Conservation (phyloP, 2,888 invertebrate genomes). For the Drosophila limbata region DNA sequence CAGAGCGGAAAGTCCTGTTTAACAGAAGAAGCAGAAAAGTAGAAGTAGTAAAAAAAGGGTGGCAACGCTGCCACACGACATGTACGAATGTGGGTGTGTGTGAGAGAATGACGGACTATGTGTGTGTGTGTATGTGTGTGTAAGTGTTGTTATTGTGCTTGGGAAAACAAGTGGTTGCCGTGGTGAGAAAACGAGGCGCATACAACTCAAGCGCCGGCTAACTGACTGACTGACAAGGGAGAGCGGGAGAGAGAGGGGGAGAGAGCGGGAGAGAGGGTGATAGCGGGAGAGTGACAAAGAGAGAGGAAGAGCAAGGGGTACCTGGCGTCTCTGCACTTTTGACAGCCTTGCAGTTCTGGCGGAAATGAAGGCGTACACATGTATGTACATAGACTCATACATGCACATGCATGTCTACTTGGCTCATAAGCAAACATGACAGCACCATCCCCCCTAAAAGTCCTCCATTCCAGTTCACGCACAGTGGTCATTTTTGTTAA, state of each 20-base stretch:
- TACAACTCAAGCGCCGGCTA: conserved; percentile 37
- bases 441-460: conserved; percentile 17
- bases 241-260: neutral
- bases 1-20: conserved; percentile 58
- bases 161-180: conserved; percentile 85
- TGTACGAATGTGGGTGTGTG: conserved; percentile 19
- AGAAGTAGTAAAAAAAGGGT: conserved; percentile 22
- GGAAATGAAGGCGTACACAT: conserved; percentile 58
- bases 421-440: conserved; percentile 65
- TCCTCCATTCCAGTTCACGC: neutral
- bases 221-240: conserved; percentile 2
- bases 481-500: neutral
- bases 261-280: neutral
- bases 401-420: conserved; percentile 17
- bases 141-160: conserved; percentile 79
- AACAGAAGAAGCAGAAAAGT: conserved; percentile 23
- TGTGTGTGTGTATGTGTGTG: conserved; percentile 23
- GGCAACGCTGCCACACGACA: conserved; percentile 36
- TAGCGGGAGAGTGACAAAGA: neutral
- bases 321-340: conserved; percentile 48
- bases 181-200: conserved; percentile 73
- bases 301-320: neutral
- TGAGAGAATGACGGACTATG: conserved; percentile 24
- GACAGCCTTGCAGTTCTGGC: conserved; percentile 59
- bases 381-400: conserved; percentile 1